phyloP scores from a whole-genome alignment of 2,113 vertebrate species.

The Ancistrus triradiatus region DNA sequence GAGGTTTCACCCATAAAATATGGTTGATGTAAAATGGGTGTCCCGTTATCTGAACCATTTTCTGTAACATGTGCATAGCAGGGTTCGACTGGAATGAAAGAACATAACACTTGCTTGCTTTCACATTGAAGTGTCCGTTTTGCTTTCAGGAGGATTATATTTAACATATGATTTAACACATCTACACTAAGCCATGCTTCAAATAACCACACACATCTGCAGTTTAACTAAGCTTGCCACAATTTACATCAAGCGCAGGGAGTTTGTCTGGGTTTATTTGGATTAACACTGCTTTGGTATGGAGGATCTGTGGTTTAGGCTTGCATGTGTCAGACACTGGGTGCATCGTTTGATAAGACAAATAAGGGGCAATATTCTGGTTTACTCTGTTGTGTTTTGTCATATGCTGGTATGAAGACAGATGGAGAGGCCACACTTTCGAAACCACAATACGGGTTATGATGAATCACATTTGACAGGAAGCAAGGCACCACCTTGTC shows the following conservation, averaged over 20 bases:
- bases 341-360: not conserved
- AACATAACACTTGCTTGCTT: no score
- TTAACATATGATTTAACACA: slow-evolving; percentile 8
- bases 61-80: no score
- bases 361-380: not conserved
- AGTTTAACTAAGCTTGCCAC: not conserved
- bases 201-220: not conserved
- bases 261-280: slow-evolving; percentile 19
- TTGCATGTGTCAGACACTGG: not conserved
- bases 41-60: no score
- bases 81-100: no score
- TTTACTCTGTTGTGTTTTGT: not conserved
- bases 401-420: not conserved
- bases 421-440: not conserved
- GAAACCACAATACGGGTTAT: not conserved
- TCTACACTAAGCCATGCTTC: slow-evolving; percentile 1
- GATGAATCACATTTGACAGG: slow-evolving; percentile 30
- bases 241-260: slow-evolving; percentile 1
- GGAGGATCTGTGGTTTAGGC: not conserved
- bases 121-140: not conserved
- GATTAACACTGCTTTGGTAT: slow-evolving; percentile 15
- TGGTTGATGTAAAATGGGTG: no score
- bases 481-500: slow-evolving; percentile 32
- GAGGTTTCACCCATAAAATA: no score
- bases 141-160: not conserved